Evolutionary conservation across 2,797 vertebrate genomes (phyloP), one percentile per base, ranked within the genome.

Genomic region (Poecile montanus): DNA sequence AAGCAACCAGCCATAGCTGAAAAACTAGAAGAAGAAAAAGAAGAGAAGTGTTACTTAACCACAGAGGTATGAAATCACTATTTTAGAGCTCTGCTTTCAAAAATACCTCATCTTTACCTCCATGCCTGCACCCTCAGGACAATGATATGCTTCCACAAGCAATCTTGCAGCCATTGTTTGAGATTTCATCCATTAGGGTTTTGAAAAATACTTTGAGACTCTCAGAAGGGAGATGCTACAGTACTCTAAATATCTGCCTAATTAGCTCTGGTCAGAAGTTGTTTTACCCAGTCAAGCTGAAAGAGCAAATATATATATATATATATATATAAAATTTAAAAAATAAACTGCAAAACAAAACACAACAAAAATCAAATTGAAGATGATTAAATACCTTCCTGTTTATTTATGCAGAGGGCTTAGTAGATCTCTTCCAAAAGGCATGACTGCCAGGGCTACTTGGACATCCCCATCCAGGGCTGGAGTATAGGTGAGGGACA

Each of bases 251-350:
- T 87, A 70, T 44, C 73, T 86, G 65, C 22, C 44, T 65, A 71
- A 93, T 91, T 95, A 77, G 11, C 11, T 77, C 40, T 88, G 26
- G 32, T 80, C 65, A 42, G 70, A 68, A 75, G 26, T 62, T 77
- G 22, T 66, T 84, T 73, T 91, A 56, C 15, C 22, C 17, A 58
- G 56, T 74, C 75, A 89, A 65, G 54, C 25, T 50, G 63, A 84
- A 92, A 92, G 40, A 78, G 34, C 13, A 89, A 74, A 94, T 58
- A 89, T 38, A 38, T 38, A 38, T 38, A 38, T 38, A 38, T 38
- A 38, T 38, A 38, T 38, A 38, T 38, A 38, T 38, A 38, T n/a
- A 58, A 10, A 60, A 74, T 7, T 76, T 42, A 94, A 94, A 87
- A 79, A 53, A 42, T 53, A 76, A 83, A 81, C 42, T 36, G 14